Evolutionary conservation across 2,113 vertebrate genomes (phyloP).

Genomic region (Clupea harengus): DNA sequence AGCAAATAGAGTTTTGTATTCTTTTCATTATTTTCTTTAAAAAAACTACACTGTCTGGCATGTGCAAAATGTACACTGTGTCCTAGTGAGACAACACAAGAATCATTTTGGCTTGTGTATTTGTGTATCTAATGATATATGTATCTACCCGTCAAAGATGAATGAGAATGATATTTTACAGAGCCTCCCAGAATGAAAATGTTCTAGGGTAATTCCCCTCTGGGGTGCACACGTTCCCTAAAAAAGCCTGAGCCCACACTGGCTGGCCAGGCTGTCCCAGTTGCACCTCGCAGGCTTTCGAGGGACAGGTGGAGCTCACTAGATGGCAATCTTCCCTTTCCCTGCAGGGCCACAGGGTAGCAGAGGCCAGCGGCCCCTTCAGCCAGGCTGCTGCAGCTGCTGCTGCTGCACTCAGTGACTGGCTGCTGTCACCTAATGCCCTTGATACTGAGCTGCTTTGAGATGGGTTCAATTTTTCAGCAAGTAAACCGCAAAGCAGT

Average conservation of each 20-base stretch:
- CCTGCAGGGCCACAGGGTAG: conserved; percentile 23
- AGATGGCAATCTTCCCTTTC: conserved; percentile 75
- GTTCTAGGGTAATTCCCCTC: no score
- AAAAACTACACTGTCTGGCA: not conserved
- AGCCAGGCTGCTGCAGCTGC: not conserved
- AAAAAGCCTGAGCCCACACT: not conserved
- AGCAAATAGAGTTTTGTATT: no score
- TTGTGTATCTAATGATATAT: not conserved
- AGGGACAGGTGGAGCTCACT: conserved; percentile 62
- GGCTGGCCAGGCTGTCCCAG: not conserved
- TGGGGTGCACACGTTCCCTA: no score
- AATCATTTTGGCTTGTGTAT: not conserved
- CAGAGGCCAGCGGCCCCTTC: not conserved
- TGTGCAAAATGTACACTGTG: not conserved
- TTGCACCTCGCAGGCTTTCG: not conserved
- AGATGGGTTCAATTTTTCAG: not conserved
- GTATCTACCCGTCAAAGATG: not conserved
- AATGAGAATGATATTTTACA: no score
- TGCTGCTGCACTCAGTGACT: not conserved
- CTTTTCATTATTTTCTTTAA: no score
- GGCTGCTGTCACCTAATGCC: not conserved
- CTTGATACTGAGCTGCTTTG: not conserved
- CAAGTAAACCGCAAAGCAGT: not conserved
- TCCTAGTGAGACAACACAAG: not conserved
- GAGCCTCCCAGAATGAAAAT: no score